Conservation (phyloP, 1,140 invertebrate genomes). For the Lepidotrigona ventralis region DNA sequence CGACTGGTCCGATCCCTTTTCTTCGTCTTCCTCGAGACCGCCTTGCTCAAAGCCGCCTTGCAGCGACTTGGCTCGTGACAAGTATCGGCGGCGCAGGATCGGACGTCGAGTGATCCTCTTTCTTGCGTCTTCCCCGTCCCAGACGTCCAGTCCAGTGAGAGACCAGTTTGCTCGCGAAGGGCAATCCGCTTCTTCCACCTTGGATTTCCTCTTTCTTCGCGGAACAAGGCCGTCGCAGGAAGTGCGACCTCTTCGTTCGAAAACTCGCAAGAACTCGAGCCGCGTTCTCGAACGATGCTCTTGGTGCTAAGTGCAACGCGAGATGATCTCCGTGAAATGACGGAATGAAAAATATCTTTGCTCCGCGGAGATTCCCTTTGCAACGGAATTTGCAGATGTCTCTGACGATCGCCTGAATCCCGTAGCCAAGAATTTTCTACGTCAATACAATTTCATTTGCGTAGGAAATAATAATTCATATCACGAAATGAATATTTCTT, state of each 20-base stretch:
- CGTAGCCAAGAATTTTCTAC: too few relatives aligned
- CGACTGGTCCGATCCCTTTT: slow-evolving; percentile 16
- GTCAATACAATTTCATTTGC: not conserved
- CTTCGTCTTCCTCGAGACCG: slow-evolving; percentile 33
- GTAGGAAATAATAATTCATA: too few relatives aligned
- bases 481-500: not conserved
- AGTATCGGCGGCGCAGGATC: slow-evolving; percentile 51
- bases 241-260: slow-evolving; percentile 20
- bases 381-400: slow-evolving; percentile 12
- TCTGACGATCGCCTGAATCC: not conserved
- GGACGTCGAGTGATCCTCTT: slow-evolving; percentile 31
- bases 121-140: slow-evolving; percentile 22
- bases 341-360: not conserved
- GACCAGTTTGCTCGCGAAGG: slow-evolving; percentile 25
- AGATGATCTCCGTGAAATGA: too few relatives aligned
- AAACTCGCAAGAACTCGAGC: not conserved
- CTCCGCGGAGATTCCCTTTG: not conserved
- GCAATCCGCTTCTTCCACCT: slow-evolving; percentile 16
- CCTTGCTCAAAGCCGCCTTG: slow-evolving; percentile 39
- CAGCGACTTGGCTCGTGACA: slow-evolving; percentile 49
- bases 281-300: not conserved
- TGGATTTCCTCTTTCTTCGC: slow-evolving; percentile 15
- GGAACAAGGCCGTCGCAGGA: slow-evolving; percentile 50
- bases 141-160: slow-evolving; percentile 20
- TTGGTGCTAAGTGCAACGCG: not conserved